Conservation (phyloP, 2,113 vertebrate species). For the Bubo scandiacus region DNA sequence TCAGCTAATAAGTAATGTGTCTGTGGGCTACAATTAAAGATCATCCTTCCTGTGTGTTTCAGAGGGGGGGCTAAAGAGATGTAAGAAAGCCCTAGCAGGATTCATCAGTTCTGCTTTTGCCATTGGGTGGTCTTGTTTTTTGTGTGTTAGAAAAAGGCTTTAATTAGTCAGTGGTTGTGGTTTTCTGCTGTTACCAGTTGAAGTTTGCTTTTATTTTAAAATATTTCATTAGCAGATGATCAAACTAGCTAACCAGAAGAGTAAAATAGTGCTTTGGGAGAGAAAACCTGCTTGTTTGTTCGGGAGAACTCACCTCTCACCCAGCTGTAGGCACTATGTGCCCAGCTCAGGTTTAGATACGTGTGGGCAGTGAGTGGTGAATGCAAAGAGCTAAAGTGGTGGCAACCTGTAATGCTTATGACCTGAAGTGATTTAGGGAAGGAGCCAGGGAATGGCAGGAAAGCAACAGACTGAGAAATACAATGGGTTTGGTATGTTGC, state of each 20-base stretch:
- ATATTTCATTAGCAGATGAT: background rate
- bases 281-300: background rate
- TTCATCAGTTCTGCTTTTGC: background rate
- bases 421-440: background rate
- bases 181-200: background rate
- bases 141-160: background rate
- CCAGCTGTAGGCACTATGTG: background rate
- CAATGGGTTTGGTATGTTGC: accelerated
- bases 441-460: background rate
- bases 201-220: conserved; percentile 8
- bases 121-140: conserved; percentile 15
- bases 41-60: background rate
- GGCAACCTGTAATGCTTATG: background rate
- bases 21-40: background rate
- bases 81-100: background rate
- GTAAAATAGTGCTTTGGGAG: background rate
- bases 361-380: background rate
- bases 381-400: background rate
- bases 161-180: background rate
- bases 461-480: background rate
- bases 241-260: background rate
- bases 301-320: background rate
- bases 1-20: background rate
- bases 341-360: background rate
- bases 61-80: background rate